A percentile compares a stretch with the other conserved stretches of the same genome.
phyloP scores from a whole-genome alignment of 1,140 invertebrate genomes.

The Zaprionus nigranus region DNA sequence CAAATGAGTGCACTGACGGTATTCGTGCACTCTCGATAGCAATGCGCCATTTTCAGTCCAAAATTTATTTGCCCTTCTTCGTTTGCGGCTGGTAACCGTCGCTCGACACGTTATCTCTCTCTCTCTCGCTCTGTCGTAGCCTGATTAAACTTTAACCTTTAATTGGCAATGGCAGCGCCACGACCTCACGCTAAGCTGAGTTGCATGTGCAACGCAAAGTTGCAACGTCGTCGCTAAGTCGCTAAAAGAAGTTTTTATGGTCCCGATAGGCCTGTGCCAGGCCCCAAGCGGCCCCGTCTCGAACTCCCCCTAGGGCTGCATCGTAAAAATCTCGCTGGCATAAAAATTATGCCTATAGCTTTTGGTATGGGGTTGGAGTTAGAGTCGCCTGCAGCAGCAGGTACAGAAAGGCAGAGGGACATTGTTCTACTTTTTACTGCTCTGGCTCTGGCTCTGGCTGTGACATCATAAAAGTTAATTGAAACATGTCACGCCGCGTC shows the following conservation, averaged over 20 bases:
- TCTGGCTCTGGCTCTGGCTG: background rate
- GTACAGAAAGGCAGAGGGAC: background rate
- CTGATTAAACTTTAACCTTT: slow-evolving; percentile 62
- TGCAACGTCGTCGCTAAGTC: slow-evolving; percentile 24
- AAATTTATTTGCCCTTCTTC: slow-evolving; percentile 9
- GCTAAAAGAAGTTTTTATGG: slow-evolving; percentile 59
- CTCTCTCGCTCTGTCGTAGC: background rate
- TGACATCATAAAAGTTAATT: slow-evolving; percentile 72
- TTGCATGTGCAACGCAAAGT: slow-evolving; percentile 60
- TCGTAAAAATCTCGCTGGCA: slow-evolving; percentile 64
- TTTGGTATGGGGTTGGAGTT: slow-evolving; percentile 1
- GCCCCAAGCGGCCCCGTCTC: slow-evolving; percentile 15
- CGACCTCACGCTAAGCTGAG: slow-evolving; percentile 6
- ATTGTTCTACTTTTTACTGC: slow-evolving; percentile 17
- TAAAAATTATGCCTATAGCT: slow-evolving; percentile 76
- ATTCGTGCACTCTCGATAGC: slow-evolving; percentile 50
- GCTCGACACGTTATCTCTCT: slow-evolving; percentile 52
- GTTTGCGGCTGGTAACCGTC: slow-evolving; percentile 36
- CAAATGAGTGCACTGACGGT: background rate
- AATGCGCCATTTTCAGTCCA: slow-evolving; percentile 46
- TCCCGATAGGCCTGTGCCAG: slow-evolving; percentile 43
- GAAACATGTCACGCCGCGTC: slow-evolving; percentile 51
- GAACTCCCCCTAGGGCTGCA: slow-evolving; percentile 29
- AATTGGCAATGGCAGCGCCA: slow-evolving; percentile 40
- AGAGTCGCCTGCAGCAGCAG: slow-evolving; percentile 6